phyloP scores from a whole-genome alignment of 2,113 vertebrate species.

The Anas platyrhynchos region DNA sequence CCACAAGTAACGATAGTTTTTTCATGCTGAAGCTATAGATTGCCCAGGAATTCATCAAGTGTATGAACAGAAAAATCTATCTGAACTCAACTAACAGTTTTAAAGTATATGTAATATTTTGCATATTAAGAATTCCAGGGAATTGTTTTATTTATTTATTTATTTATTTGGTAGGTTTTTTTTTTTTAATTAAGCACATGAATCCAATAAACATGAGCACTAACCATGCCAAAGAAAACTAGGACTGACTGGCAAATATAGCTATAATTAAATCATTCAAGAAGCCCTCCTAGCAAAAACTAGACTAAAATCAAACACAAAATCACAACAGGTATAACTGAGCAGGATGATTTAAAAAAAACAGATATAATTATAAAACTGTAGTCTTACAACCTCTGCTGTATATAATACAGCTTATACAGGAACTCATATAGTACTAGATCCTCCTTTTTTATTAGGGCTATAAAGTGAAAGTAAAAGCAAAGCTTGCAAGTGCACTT shows the following conservation, averaged over 20 bases:
- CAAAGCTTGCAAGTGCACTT: background rate
- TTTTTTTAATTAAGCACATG: background rate
- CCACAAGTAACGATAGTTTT: background rate
- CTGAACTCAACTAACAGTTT: background rate
- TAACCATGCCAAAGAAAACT: background rate
- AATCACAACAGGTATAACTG: background rate
- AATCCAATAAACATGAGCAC: background rate
- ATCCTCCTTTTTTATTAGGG: background rate
- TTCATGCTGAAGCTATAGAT: background rate
- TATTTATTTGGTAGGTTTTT: background rate
- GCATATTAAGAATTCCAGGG: background rate
- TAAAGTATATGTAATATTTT: background rate
- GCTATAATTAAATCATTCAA: background rate
- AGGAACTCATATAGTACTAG: background rate
- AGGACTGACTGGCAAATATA: background rate
- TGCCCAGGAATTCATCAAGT: background rate
- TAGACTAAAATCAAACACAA: background rate
- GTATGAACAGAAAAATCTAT: background rate
- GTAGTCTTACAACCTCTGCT: background rate
- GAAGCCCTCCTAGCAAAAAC: background rate
- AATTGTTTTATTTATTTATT: background rate
- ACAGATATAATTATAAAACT: background rate
- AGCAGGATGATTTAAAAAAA: background rate
- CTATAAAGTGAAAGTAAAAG: slow-evolving; percentile 14
- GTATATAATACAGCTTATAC: background rate